Conservation (phyloP, 2,113 vertebrate genomes). For the Lynx canadensis region DNA sequence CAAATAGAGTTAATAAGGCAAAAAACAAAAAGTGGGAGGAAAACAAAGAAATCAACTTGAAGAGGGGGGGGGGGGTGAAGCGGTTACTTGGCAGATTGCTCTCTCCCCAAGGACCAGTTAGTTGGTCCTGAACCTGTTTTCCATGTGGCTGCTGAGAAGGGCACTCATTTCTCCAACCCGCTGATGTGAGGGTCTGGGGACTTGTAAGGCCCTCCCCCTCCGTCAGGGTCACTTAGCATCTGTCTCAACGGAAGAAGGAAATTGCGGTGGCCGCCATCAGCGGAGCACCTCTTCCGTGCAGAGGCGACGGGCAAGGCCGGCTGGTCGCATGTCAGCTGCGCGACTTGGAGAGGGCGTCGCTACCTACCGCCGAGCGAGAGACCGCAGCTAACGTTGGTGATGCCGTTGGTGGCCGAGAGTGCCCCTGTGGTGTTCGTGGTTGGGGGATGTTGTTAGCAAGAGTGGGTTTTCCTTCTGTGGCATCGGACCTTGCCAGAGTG, state of each 20-base stretch:
- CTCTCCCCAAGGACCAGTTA: background rate
- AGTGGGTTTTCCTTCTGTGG: background rate
- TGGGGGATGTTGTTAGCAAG: fast-evolving
- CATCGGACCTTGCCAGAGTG: background rate
- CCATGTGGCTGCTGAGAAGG: background rate
- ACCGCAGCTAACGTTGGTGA: background rate
- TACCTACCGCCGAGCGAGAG: background rate
- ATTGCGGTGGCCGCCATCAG: fast-evolving
- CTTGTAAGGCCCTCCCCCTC: background rate
- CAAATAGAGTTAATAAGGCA: background rate
- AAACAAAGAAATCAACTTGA: background rate
- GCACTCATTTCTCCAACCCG: background rate
- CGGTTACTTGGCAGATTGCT: background rate
- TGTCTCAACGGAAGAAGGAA: background rate
- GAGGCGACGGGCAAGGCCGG: background rate
- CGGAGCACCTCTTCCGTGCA: background rate
- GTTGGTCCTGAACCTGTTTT: background rate
- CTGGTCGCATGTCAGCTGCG: fast-evolving
- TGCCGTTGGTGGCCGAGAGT: background rate
- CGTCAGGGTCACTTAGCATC: fast-evolving
- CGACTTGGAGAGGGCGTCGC: background rate
- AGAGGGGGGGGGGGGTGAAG: too few species aligned
- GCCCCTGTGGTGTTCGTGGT: background rate
- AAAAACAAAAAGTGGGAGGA: background rate
- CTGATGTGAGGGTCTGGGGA: background rate